These are phyloP conservation scores for Mandrillus leucophaeus DNA, from an alignment of 2,113 vertebrate species.

Conservation along the genomic window DNA sequence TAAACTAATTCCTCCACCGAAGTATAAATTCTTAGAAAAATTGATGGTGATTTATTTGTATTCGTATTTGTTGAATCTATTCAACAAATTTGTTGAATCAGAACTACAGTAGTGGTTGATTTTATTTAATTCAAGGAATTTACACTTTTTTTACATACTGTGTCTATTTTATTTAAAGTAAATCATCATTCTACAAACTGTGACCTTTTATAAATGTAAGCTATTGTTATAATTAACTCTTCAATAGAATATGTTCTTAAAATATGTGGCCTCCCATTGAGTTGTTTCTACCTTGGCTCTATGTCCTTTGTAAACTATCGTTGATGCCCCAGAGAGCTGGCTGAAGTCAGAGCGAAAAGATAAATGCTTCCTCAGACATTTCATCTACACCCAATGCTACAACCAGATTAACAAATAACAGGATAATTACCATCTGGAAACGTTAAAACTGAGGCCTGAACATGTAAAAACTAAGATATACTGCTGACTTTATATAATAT, in stretches of 20 bases:
- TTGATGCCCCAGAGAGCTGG: not conserved
- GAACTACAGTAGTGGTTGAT: slow-evolving; percentile 36
- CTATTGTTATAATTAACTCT: slow-evolving; percentile 15
- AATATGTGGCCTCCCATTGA: not conserved
- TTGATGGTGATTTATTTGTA: not conserved
- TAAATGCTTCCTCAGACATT: not conserved
- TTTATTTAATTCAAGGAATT: slow-evolving; percentile 53
- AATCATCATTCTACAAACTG: slow-evolving; percentile 16
- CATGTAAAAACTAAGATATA: not conserved
- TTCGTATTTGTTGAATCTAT: slow-evolving; percentile 27
- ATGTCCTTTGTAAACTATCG: slow-evolving; percentile 16
- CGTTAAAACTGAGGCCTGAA: not conserved
- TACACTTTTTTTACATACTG: slow-evolving; percentile 9
- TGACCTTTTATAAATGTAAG: not conserved
- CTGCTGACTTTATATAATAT: not conserved
- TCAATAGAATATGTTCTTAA: slow-evolving; percentile 17
- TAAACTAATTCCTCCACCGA: slow-evolving; percentile 34
- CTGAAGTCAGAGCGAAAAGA: not conserved
- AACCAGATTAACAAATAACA: not conserved
- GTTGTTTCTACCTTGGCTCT: not conserved
- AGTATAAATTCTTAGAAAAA: not conserved
- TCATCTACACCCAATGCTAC: not conserved
- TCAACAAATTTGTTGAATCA: not conserved
- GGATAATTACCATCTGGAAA: slow-evolving; percentile 12
- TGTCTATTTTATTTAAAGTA: slow-evolving; percentile 32